phyloP scores from a whole-genome alignment of 2,888 invertebrate genomes.

The Coremacera marginata region DNA sequence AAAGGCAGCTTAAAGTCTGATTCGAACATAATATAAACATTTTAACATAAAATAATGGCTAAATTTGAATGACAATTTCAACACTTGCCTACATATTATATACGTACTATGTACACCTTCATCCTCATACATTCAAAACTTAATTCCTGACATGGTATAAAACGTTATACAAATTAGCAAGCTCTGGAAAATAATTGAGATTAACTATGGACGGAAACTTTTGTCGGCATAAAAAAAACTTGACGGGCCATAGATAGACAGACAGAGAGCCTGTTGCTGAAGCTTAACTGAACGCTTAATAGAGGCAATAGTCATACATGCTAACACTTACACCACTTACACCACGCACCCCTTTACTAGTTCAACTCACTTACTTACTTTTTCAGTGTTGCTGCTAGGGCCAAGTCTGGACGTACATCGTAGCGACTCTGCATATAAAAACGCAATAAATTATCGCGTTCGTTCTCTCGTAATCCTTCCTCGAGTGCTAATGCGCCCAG shows the following conservation, averaged over 20 bases:
- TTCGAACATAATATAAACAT: too few relatives aligned
- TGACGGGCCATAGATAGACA: not conserved
- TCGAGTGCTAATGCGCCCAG: conserved; percentile 78
- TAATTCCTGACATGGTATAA: not conserved
- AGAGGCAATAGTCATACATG: not conserved
- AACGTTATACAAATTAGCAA: not conserved
- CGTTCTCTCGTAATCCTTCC: conserved; percentile 81
- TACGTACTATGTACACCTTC: not conserved
- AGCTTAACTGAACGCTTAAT: not conserved
- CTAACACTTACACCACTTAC: not conserved
- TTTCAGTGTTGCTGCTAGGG: conserved; percentile 75
- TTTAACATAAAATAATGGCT: too few relatives aligned
- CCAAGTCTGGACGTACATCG: conserved; percentile 80
- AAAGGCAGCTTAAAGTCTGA: too few relatives aligned
- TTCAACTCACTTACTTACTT: conserved; percentile 70
- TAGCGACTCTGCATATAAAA: conserved; percentile 84
- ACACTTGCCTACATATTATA: not conserved
- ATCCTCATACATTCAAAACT: not conserved
- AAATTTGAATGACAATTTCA: too few relatives aligned
- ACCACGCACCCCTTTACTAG: not conserved
- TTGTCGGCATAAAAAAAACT: not conserved
- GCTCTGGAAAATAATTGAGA: conserved; percentile 17
- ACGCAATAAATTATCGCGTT: conserved; percentile 81
- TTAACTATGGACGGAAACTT: not conserved
- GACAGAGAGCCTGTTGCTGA: not conserved